phyloP scores from a whole-genome alignment of 2,888 invertebrate species.

The Spisula solida region DNA sequence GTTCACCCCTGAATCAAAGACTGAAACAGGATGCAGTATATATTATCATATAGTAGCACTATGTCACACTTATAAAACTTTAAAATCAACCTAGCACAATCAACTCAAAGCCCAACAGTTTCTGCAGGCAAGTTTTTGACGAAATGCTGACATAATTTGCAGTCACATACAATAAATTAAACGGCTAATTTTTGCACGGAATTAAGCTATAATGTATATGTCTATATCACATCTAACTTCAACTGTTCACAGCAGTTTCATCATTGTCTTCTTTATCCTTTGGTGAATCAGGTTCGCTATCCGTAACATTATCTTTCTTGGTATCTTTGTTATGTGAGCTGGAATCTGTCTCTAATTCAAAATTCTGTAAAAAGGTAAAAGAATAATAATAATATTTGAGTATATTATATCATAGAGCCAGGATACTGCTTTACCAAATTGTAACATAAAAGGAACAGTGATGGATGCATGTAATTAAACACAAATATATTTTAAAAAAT shows the following conservation, averaged over 20 bases:
- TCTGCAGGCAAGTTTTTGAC: neutral
- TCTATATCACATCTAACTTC: neutral
- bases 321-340: constrained; percentile 40
- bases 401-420: too few relatives aligned
- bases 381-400: neutral
- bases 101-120: neutral
- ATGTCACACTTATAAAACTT: neutral
- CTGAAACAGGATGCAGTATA: too few relatives aligned
- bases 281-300: constrained; percentile 75
- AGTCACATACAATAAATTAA: neutral
- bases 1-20: too few relatives aligned
- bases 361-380: constrained; percentile 74
- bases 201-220: neutral
- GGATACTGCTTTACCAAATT: too few relatives aligned
- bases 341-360: constrained; percentile 78
- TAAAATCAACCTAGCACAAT: neutral
- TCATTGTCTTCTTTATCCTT: constrained; percentile 68
- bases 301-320: constrained; percentile 70
- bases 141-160: neutral
- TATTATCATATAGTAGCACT: neutral
- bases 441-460: too few relatives aligned
- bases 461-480: too few relatives aligned
- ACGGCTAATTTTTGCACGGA: neutral
- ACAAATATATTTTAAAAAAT: too few relatives aligned
- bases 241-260: constrained; percentile 22